A percentile compares a stretch with the other conserved stretches of the same genome.
Conservation (phyloP, 2,888 invertebrate genomes). For the Melinopterus prodromus region DNA sequence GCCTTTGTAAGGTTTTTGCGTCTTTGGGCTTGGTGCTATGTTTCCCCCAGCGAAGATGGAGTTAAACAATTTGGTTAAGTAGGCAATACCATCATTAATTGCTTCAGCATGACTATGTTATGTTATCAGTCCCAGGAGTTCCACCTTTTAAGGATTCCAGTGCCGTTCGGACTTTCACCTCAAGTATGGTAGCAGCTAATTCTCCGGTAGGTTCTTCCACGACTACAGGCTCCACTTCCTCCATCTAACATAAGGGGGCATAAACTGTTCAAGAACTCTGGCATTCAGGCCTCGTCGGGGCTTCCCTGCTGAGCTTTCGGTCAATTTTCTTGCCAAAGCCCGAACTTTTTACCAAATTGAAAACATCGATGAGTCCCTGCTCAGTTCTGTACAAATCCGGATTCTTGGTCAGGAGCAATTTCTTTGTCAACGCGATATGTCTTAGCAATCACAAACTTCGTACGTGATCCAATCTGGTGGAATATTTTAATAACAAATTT, state of each 20-base stretch:
- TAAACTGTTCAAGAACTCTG: background rate
- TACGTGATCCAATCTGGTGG: background rate
- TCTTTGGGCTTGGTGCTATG: too few relatives aligned
- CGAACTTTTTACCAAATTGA: background rate
- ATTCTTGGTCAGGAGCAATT: background rate
- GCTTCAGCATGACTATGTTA: too few relatives aligned
- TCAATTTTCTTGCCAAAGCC: background rate
- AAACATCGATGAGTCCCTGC: background rate
- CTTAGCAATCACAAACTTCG: background rate
- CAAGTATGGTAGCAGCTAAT: too few relatives aligned
- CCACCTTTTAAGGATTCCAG: too few relatives aligned
- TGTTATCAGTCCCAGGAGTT: too few relatives aligned
- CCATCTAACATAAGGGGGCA: background rate
- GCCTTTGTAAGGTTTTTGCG: too few relatives aligned
- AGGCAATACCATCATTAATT: too few relatives aligned
- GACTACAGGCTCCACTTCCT: too few relatives aligned
- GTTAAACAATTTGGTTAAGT: too few relatives aligned
- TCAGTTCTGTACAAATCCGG: background rate
- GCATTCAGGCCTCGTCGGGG: background rate
- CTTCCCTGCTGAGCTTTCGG: background rate
- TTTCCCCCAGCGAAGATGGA: too few relatives aligned
- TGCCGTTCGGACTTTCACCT: too few relatives aligned
- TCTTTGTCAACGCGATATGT: background rate
- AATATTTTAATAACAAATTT: background rate
- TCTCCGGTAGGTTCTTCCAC: too few relatives aligned